phyloP scores from a whole-genome alignment of 2,888 invertebrate species.

The Hololepta plana region DNA sequence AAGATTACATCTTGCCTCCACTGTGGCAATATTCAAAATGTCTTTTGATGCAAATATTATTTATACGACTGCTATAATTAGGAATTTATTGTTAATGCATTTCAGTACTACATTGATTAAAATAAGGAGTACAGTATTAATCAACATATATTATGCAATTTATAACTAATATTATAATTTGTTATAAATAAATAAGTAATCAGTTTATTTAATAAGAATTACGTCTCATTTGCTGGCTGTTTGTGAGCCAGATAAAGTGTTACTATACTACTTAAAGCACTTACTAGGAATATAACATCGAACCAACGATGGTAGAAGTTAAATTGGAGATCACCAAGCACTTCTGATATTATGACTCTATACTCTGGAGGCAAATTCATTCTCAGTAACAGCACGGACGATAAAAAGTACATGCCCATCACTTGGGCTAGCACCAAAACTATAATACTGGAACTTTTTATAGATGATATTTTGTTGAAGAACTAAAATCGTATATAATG shows the following conservation, averaged over 20 bases:
- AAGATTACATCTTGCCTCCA: too few relatives aligned
- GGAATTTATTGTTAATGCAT: too few relatives aligned
- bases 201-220: conserved; percentile 2
- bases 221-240: conserved; percentile 21
- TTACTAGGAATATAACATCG: conserved; percentile 95
- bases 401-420: conserved; percentile 99
- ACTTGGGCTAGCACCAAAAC: conserved; percentile 93
- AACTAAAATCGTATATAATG: conserved; percentile 46
- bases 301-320: conserved; percentile 99
- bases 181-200: too few relatives aligned
- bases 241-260: conserved; percentile 93
- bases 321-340: conserved; percentile 92
- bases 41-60: too few relatives aligned
- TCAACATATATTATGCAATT: too few relatives aligned
- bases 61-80: too few relatives aligned
- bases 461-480: conserved; percentile 97
- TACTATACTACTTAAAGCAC: conserved; percentile 87
- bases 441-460: conserved; percentile 95
- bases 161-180: too few relatives aligned
- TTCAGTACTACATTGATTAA: too few relatives aligned
- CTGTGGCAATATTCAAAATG: too few relatives aligned
- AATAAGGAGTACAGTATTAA: too few relatives aligned
- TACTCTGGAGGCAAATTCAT: conserved; percentile 99
- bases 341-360: conserved; percentile 78
- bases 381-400: conserved; percentile 88